These are phyloP conservation scores for Halichoeres trimaculatus DNA, from an alignment of 2,113 vertebrate species.

Conservation along the genomic window DNA sequence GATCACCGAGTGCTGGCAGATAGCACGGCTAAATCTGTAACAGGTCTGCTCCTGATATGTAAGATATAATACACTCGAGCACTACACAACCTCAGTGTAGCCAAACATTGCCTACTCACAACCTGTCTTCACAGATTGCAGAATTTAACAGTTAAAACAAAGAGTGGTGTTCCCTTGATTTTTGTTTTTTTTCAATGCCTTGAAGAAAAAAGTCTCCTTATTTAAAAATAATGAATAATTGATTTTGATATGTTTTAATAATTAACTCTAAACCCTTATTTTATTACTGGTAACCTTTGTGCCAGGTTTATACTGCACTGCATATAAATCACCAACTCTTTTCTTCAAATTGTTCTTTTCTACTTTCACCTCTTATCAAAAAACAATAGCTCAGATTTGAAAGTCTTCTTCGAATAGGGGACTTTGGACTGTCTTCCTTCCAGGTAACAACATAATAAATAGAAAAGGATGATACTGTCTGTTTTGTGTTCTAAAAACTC, in stretches of 20 bases:
- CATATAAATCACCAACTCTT: neutral
- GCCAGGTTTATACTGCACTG: neutral
- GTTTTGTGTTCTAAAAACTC: neutral
- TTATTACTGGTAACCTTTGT: neutral
- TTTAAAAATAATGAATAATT: neutral
- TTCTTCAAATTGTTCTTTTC: neutral
- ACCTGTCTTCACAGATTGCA: neutral
- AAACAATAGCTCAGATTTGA: neutral
- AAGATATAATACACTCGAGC: neutral
- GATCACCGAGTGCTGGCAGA: conserved; percentile 11
- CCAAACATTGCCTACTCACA: neutral
- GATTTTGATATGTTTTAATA: neutral
- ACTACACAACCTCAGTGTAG: neutral
- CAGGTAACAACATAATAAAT: too few species aligned
- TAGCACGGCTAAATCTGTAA: neutral
- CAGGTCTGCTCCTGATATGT: neutral
- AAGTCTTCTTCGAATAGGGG: neutral
- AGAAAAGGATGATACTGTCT: neutral
- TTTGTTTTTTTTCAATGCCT: neutral
- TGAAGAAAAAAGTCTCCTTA: neutral
- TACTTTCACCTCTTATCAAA: neutral
- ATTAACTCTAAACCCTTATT: neutral
- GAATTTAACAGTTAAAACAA: neutral
- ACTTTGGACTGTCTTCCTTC: too few species aligned
- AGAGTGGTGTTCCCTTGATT: neutral